Evolutionary conservation across 2,888 invertebrate species (phyloP).

Genomic region (Cantharis nigra): DNA sequence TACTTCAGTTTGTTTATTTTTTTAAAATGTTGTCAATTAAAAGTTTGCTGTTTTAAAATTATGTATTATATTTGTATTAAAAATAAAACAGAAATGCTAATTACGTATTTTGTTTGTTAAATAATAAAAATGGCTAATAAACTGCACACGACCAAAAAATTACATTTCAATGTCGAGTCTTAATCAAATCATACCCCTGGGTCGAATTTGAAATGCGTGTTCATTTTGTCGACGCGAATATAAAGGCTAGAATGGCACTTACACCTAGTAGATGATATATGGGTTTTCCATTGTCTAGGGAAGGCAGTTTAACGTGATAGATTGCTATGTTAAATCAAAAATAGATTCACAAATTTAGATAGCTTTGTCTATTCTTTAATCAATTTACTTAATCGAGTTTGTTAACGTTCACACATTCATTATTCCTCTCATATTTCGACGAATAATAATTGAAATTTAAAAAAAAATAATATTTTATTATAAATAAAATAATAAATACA

Average conservation of each 20-base stretch:
- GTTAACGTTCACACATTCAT: neutral
- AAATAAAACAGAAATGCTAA: neutral
- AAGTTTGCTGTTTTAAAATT: neutral
- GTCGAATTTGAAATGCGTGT: slow-evolving; percentile 11
- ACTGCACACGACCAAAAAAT: slow-evolving; percentile 4
- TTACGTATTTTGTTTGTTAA: neutral
- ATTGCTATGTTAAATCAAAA: slow-evolving; percentile 35
- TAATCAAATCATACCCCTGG: slow-evolving; percentile 35
- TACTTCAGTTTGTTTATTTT: neutral
- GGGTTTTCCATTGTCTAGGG: slow-evolving; percentile 32
- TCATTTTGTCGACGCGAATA: slow-evolving; percentile 11
- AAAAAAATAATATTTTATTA: no score
- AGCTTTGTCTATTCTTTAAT: slow-evolving; percentile 32
- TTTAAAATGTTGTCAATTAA: neutral
- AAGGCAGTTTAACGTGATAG: slow-evolving; percentile 41
- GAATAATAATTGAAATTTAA: neutral
- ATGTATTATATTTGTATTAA: neutral
- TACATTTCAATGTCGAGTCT: slow-evolving; percentile 30
- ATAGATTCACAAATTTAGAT: slow-evolving; percentile 32
- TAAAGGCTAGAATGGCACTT: slow-evolving; percentile 28
- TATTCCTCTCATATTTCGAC: neutral
- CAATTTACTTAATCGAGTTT: slow-evolving; percentile 19
- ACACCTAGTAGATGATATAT: slow-evolving; percentile 38
- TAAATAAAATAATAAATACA: no score
- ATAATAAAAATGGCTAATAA: slow-evolving; percentile 3